Evolutionary conservation across 2,888 invertebrate species (phyloP), one percentile per base, ranked within the genome.

Genomic region (Callimorpha dominula): DNA sequence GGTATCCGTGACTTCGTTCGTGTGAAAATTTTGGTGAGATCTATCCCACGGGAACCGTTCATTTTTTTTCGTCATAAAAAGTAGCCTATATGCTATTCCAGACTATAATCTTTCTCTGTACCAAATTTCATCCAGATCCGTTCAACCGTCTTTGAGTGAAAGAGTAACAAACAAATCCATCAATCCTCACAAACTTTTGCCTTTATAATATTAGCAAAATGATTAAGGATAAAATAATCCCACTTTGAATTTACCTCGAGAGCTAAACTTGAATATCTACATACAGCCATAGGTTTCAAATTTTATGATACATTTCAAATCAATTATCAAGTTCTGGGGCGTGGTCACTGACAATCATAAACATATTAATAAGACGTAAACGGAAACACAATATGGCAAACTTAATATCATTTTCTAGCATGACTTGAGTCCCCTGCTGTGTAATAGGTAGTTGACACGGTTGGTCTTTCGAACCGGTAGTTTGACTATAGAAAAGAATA

Each of bases 301-400:
- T 81, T 84, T 84, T 84, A 75, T 70, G 65, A 75, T 43, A 68
- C 50, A 83, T 86, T 84, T 78, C 83, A 72, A 82, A 85, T 86
- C 85, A 89, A 87, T 86, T 85, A 88, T 81, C 75, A 75, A 82
- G 68, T 84, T 80, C 83, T 84, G 72, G 78, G 75, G 84, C 78
- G 77, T 49, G 71, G 75, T 79, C 80, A 76, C 80, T 80, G 75
- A 81, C 76, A 86, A 87, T 87, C 87, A 78, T 91, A 90, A 91
- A 91, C 87, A 88, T 88, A 88, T 87, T 88, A 92, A 89, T 89
- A 91, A 90, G 87, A 89, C 83, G 85, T 91, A 90, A 91, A 88
- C 75, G 86, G 83, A 80, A 63, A 64, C 42, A 71, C 63, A 46
- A 72, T 78, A 60, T n/a, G 65, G 42, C 43, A 12, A 40, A 66